Base-by-base conservation (phyloP, 2,113 vertebrate species). In the Chaetura pelagica region DNA sequence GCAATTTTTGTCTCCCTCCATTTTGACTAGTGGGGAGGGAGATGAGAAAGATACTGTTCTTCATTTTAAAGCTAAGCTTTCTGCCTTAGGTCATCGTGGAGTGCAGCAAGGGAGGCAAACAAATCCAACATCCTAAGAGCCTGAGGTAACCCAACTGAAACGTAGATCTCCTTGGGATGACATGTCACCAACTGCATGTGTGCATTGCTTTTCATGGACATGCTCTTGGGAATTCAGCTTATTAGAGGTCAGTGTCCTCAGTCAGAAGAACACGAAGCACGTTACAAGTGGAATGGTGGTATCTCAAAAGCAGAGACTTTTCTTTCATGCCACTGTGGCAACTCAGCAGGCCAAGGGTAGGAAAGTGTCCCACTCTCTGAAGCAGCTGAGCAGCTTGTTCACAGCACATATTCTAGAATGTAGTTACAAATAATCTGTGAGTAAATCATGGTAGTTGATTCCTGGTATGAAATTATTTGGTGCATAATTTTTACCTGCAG, bases 71-170 rank as follows among this genome's bases (percentile, higher is more conserved):
- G 67, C 63, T 55, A 85, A 82, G 59, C 83, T 89, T 89, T 69
- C 94, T 87, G 76, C 78, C 76, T 62, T 93, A 86, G 79, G 79
- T 92, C 94, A 52, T 38, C 34, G 35, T 81, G 61, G 44, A 91
- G 38, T 15, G 23, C 82, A 75, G 76, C 66, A 76, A 96, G 89
- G 84, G 15, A n/a, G 59, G 51, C 88, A 64, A 90, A 67, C 40
- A 29, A 72, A 35, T 23, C 51, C 12, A 27, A 58, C 68, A 44
- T 52, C 21, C 38, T 59, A 35, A 91, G 54, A 76, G 13, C 57
- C 12, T 24, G 32, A 69, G 67, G 42, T 72, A 72, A 44, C 62
- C 46, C 68, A 35, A 3, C 40, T 22, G 64, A 78, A 15, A 54
- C 26, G 3, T 46, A 8, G 48, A 35, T 84, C 91, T 85, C 51